phyloP scores from a whole-genome alignment of 2,888 invertebrate species.

The Tipula helvola region DNA sequence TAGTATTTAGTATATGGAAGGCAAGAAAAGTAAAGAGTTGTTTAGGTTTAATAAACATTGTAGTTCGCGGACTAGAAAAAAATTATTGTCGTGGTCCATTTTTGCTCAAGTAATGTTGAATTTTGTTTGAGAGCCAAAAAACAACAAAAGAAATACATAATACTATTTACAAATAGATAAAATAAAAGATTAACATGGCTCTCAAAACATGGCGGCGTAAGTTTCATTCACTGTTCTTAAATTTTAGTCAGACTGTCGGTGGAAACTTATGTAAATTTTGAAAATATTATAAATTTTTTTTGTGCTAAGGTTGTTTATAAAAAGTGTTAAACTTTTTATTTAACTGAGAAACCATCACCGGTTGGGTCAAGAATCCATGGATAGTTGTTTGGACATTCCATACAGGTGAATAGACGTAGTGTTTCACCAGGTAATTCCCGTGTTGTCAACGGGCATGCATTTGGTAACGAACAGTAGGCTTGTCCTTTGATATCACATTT shows the following conservation, averaged over 20 bases:
- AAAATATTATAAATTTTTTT: slow-evolving; percentile 19
- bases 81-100: neutral
- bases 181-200: neutral
- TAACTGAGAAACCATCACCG: slow-evolving; percentile 82
- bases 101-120: neutral
- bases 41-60: neutral
- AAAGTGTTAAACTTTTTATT: slow-evolving; percentile 23
- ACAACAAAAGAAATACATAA: neutral
- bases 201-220: neutral
- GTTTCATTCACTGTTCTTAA: neutral
- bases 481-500: slow-evolving; percentile 91
- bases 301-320: slow-evolving; percentile 8
- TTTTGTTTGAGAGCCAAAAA: neutral
- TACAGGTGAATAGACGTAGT: slow-evolving; percentile 83
- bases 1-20: neutral
- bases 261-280: slow-evolving; percentile 29
- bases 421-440: slow-evolving; percentile 86
- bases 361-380: slow-evolving; percentile 92
- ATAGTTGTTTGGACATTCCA: slow-evolving; percentile 92
- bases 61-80: neutral
- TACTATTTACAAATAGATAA: neutral
- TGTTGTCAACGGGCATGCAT: slow-evolving; percentile 79
- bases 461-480: slow-evolving; percentile 83
- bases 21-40: neutral
- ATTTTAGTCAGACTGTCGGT: slow-evolving; percentile 35